A percentile compares a stretch with the other conserved stretches of the same genome.
Evolutionary conservation across 2,797 vertebrate species (phyloP).

Genomic region (Antrozous pallidus): DNA sequence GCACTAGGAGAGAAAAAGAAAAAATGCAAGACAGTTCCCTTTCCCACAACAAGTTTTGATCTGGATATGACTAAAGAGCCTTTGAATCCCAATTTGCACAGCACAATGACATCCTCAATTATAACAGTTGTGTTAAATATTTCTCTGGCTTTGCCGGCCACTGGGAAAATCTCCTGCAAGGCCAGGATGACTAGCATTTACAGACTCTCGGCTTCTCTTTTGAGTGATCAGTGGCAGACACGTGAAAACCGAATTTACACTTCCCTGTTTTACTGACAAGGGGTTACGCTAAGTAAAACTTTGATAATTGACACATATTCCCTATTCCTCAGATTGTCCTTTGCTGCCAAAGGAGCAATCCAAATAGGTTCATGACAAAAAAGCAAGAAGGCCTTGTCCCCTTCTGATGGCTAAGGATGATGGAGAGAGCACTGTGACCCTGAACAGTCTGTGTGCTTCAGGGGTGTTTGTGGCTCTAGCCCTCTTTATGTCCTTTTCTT

Average conservation of each 20-base stretch:
- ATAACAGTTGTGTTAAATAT: conserved; percentile 44
- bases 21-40: not conserved
- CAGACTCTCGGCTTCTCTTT: conserved; percentile 32
- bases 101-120: conserved; percentile 4
- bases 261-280: conserved; percentile 76
- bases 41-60: not conserved
- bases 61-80: not conserved
- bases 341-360: conserved; percentile 74
- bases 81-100: not conserved
- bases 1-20: not conserved
- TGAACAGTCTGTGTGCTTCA: not conserved
- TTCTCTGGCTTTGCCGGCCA: conserved; percentile 37
- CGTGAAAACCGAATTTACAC: conserved; percentile 75
- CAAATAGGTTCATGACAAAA: conserved; percentile 57
- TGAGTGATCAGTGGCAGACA: conserved; percentile 72
- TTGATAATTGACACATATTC: conserved; percentile 78
- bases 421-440: not conserved
- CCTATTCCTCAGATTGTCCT: conserved; percentile 77
- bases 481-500: not conserved
- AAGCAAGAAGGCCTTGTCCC: conserved; percentile 24
- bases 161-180: conserved; percentile 43
- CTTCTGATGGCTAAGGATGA: conserved; percentile 50
- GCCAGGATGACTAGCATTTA: conserved; percentile 45
- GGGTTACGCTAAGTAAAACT: conserved; percentile 78
- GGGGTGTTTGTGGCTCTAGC: not conserved